Evolutionary conservation across 2,113 vertebrate genomes (phyloP), one percentile per base, ranked within the genome.

Genomic region (Podarcis cretensis): DNA sequence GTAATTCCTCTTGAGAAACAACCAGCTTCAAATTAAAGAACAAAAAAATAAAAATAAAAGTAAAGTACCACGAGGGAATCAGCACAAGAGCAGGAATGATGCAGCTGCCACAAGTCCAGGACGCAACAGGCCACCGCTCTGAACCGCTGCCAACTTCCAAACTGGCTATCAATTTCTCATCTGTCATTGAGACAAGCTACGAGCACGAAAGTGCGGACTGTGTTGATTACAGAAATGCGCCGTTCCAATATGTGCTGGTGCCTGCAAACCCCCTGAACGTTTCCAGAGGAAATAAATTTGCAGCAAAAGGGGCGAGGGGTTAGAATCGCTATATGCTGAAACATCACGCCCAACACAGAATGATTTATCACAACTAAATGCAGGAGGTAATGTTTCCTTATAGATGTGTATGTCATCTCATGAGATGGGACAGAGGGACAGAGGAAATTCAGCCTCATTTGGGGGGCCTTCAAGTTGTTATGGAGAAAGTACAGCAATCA

Each of bases 81-180:
- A 54, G 23, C 71, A 78, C 76, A 32, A n/a, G 25, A 13, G 25
- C 79, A 20, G 40, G 86, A 35, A 57, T 14, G 23, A 5, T 13
- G 68, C 76, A 85, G 71, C n/a, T 1, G 59, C 37, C 16, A 27
- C 66, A 0, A 48, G 78, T 74, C 66, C 25, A 23, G 88, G 92
- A 90, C 21, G 79, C 68, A 91, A 40, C 18, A 66, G 87, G 87
- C 68, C 84, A 68, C 68, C 5, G 76, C 71, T 71, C 30, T 90
- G 92, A 90, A 83, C 79, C 32, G 84, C 80, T 84, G 94, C 92
- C 94, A 93, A 83, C 71, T 73, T 87, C 94, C 69, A 89, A 73
- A 86, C 88, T 90, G 43, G 79, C 89, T 95, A 13, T 87, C 90
- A 59, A 0, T 81, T 59, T 82, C 88, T 91, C 90, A 85, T 16